Percentiles rank a stretch among this genome's conserved stretches.
Evolutionary conservation across 2,797 vertebrate genomes (phyloP).

Genomic region (Columba guinea): DNA sequence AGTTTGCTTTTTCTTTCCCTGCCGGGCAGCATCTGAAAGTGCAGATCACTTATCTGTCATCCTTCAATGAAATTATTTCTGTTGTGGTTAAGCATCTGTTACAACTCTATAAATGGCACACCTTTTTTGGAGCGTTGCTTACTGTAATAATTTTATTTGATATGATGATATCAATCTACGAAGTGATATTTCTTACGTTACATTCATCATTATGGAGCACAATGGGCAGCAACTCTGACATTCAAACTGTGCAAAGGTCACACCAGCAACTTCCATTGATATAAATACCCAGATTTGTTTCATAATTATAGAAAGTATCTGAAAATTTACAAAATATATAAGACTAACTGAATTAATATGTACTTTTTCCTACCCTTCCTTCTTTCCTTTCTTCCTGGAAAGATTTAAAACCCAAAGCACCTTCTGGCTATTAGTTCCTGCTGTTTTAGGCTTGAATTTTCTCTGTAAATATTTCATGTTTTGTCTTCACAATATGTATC

Average conservation of each 20-base stretch:
- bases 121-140: neutral
- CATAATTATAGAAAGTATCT: neutral
- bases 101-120: neutral
- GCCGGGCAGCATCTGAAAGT: neutral
- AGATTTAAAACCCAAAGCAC: neutral
- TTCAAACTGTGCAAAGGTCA: neutral
- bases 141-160: neutral
- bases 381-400: neutral
- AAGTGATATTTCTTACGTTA: neutral
- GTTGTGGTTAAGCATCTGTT: neutral
- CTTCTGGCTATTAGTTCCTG: neutral
- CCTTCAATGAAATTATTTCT: neutral
- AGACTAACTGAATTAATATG: neutral
- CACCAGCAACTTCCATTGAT: neutral
- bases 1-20: neutral
- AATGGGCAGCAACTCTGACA: neutral
- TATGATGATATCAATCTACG: neutral
- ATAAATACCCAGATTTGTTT: neutral
- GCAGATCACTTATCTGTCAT: neutral
- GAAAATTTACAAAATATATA: neutral
- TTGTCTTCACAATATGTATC: slow-evolving; percentile 1
- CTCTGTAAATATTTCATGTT: neutral
- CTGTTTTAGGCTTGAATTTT: neutral
- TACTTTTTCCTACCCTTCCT: neutral
- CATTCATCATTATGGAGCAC: fast-evolving